These are phyloP conservation scores for Rhagonycha lutea DNA, from an alignment of 2,888 invertebrate species.

Conservation along the genomic window DNA sequence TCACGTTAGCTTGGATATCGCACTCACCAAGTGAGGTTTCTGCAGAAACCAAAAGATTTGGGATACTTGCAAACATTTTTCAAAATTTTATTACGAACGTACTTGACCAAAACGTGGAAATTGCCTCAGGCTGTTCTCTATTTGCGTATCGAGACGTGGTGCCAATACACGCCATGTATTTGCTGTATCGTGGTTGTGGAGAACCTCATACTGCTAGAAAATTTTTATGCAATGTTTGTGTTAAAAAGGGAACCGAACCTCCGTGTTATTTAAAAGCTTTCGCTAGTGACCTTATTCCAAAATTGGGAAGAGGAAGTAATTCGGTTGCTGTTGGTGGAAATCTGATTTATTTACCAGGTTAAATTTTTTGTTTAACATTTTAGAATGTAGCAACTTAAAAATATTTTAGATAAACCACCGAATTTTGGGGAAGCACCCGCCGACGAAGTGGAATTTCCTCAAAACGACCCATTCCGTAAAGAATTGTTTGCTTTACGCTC, in stretches of 20 bases:
- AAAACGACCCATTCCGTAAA: conserved; percentile 27
- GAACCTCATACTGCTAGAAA: conserved; percentile 54
- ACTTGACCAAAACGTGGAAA: conserved; percentile 54
- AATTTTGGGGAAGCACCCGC: conserved; percentile 47
- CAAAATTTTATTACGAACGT: conserved; percentile 59
- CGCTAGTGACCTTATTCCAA: conserved; percentile 3
- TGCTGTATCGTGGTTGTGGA: conserved; percentile 55
- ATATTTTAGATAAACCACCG: conserved; percentile 7
- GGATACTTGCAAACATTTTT: conserved; percentile 59
- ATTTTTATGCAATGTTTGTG: conserved; percentile 20
- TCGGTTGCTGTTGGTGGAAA: conserved; percentile 40
- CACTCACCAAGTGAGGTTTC: conserved; percentile 52
- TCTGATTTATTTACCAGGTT: conserved; percentile 39
- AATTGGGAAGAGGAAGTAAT: conserved; percentile 38
- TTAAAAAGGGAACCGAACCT: conserved; percentile 17
- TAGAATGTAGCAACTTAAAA: not conserved
- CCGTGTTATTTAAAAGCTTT: conserved; percentile 18
- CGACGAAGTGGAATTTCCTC: conserved; percentile 45
- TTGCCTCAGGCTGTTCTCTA: conserved; percentile 32
- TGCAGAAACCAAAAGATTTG: conserved; percentile 53
- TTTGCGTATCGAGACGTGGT: conserved; percentile 45
- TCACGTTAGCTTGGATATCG: conserved; percentile 58
- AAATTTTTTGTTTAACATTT: not conserved
- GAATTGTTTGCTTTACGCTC: conserved; percentile 44
- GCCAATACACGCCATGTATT: conserved; percentile 56